Base-by-base conservation (phyloP, 2,888 invertebrate genomes). In the Papilio gigon region DNA sequence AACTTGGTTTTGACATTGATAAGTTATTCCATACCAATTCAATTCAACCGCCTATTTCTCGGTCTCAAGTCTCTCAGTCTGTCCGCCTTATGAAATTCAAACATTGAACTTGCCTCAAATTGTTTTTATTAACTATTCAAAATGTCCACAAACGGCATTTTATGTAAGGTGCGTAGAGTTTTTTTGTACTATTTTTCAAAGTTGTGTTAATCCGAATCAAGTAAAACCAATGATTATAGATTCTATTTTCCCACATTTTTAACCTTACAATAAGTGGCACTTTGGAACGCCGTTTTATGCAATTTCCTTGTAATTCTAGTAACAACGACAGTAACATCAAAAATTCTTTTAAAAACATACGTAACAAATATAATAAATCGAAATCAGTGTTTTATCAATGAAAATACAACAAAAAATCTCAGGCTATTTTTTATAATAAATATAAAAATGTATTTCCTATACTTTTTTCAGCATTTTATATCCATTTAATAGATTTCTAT, bases 111-210 rank as follows among this genome's bases (percentile, higher is more conserved):
- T 37, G 35, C 22, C 17, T 30, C 11, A n/a, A 59, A 20, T 37
- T 22, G 1, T 62, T 22, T 25, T 62, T 12, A 27, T 17, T 20
- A 30, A 11, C 9, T 42, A 17, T 12, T 62, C 56, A 74, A 66
- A 60, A 75, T 75, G 74, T 37, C 72, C 42, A 67, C 69, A 14
- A 75, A 75, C 63, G 72, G 75, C 35, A 20, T 74, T 53, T 50
- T 73, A 22, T 59, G 12, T 64, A 74, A 70, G 74, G 75, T 75
- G 56, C 8, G 72, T 70, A 65, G n/a, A n/a, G n/a, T 37, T 65
- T 44, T 70, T 60, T 9, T 35, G 27, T 27, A 14, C 6, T 58
- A 56, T 14, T 22, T 47, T 47, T 22, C 6, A 59, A 53, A 14
- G 4, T 53, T 12, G 5, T 11, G 1, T 9, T 35, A 35, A 4